Evolutionary conservation across 1,140 invertebrate species (phyloP), one percentile per base, ranked within the genome.

Genomic region (Zaprionus taronus): DNA sequence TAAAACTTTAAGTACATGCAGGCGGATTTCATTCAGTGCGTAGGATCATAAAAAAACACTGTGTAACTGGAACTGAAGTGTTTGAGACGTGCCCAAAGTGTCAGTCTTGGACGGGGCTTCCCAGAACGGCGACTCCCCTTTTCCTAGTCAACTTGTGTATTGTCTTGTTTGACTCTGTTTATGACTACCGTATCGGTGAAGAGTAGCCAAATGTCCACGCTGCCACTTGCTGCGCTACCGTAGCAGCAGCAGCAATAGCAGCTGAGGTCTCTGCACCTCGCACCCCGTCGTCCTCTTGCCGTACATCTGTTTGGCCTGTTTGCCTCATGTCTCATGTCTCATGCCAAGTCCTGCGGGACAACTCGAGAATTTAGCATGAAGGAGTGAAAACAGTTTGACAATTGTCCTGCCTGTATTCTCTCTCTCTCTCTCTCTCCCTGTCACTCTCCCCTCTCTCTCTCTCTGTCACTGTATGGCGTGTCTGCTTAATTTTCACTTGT

Each of bases 341-440:
- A 47, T 17, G 36, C 14, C 61, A 71, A 63, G 55, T 76, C 76
- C 71, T 49, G 60, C 71, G 71, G 76, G 71, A 78, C 58, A 34
- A 38, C 31, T 17, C 38, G 31, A 58, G 74, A 81, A 81, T 79
- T 79, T 81, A 81, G 67, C 79, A 81, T 81, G 79, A 81, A 81
- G 79, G 79, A 81, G 79, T 79, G 79, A 81, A 81, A 79, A 79
- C 77, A 51, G 65, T 79, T 75, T 70, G 66, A 74, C 71, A 75
- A 69, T 65, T 72, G 55, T 68, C 58, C 36, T 34, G 26, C 17
- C 20, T 51, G 7, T 68, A 14, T 26, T 26, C 11, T 17, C 14
- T 15, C 0, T n/a, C 1, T 6, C 17, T 56, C 51, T 72, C 41
- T 22, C 15, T 61, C 41, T 69, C 57, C 20, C 7, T 41, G 7